Evolutionary conservation across 2,888 invertebrate species (phyloP).

Genomic region (Clepsis dumicolana): DNA sequence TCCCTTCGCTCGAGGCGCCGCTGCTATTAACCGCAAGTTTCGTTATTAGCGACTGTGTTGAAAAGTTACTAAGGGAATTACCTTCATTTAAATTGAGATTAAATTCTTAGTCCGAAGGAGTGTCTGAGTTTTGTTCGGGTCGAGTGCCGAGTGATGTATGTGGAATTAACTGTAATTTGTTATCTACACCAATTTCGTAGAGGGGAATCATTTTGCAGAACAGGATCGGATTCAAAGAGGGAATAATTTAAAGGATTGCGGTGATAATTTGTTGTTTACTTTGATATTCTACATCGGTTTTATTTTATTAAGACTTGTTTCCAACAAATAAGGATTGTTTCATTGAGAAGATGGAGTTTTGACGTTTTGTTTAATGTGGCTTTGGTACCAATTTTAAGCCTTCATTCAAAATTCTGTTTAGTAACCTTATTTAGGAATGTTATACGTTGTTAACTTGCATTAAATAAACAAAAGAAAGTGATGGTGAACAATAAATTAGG

Average conservation of each 20-base stretch:
- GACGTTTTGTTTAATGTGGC: conserved; percentile 5
- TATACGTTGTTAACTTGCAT: conserved; percentile 65
- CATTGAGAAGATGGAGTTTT: conserved; percentile 1
- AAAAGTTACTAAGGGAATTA: conserved; percentile 81
- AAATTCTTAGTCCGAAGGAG: conserved; percentile 76
- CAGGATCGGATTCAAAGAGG: conserved; percentile 3
- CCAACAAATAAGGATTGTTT: not conserved
- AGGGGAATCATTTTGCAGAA: not conserved
- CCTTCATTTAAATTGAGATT: conserved; percentile 83
- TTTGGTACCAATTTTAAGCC: conserved; percentile 44
- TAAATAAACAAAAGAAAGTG: conserved; percentile 76
- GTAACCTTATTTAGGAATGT: conserved; percentile 59
- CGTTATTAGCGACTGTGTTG: conserved; percentile 81
- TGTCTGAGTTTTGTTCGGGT: conserved; percentile 52
- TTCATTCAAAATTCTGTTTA: conserved; percentile 13
- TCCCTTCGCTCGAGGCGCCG: conserved; percentile 47
- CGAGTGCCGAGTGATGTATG: conserved; percentile 32
- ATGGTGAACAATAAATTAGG: conserved; percentile 83
- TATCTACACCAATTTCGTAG: conserved; percentile 11
- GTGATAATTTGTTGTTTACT: conserved; percentile 13
- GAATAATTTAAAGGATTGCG: conserved; percentile 14
- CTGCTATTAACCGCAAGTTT: conserved; percentile 67
- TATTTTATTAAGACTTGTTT: not conserved
- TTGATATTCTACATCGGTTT: not conserved
- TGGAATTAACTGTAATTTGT: conserved; percentile 28